Percentiles rank a stretch among this genome's conserved stretches.
Conservation (phyloP, 2,888 invertebrate species). For the Neoscelio sp. region DNA sequence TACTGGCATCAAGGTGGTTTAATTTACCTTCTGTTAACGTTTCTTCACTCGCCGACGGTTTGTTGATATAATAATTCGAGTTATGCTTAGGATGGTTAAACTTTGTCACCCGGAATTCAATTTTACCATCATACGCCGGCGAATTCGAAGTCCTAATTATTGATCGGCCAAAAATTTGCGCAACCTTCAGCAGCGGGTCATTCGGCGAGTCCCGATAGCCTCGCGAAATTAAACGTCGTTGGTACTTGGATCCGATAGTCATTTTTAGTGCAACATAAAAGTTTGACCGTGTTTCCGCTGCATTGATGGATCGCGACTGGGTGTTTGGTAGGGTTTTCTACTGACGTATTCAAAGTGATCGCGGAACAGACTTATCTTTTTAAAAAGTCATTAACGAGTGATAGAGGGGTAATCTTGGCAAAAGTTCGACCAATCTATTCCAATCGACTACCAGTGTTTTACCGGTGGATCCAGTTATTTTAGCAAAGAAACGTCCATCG, state of each 20-base stretch:
- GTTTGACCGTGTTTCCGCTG: background rate
- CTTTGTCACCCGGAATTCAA: too few species aligned
- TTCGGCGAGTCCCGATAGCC: too few species aligned
- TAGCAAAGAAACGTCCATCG: slow-evolving; percentile 29
- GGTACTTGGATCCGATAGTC: background rate
- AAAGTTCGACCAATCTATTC: slow-evolving; percentile 54
- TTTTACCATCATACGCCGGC: too few species aligned
- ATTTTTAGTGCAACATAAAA: slow-evolving; percentile 29
- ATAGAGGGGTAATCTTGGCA: slow-evolving; percentile 53
- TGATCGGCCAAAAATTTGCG: too few species aligned
- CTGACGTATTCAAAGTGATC: slow-evolving; percentile 40
- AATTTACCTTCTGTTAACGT: too few species aligned
- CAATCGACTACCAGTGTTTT: slow-evolving; percentile 55
- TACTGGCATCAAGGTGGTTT: too few species aligned
- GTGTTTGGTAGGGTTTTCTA: slow-evolving; percentile 26
- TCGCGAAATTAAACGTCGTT: slow-evolving; percentile 3
- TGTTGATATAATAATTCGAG: too few species aligned
- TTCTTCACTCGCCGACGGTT: too few species aligned
- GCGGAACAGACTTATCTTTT: slow-evolving; percentile 46
- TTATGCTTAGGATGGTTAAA: too few species aligned
- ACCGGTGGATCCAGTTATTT: slow-evolving; percentile 41
- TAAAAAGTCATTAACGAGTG: slow-evolving; percentile 60
- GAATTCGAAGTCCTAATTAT: too few species aligned
- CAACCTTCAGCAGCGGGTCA: too few species aligned
- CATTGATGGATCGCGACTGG: slow-evolving; percentile 25